phyloP scores from a whole-genome alignment of 2,888 invertebrate genomes.

The Microctonus hyperodae region DNA sequence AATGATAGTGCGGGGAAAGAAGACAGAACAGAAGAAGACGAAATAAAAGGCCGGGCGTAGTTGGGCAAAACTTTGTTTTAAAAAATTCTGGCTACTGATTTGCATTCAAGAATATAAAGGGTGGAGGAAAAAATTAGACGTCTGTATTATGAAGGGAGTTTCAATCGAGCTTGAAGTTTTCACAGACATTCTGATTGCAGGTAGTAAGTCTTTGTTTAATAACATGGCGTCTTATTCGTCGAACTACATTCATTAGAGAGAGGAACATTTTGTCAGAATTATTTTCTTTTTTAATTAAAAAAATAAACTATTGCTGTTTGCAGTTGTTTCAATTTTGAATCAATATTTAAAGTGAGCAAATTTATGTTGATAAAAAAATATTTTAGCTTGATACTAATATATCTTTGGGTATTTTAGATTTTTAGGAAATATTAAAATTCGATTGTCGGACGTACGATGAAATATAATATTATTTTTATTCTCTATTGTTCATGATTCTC shows the following conservation, averaged over 20 bases:
- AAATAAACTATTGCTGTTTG: too few species aligned
- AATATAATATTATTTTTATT: too few species aligned
- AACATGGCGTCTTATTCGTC: too few species aligned
- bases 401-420: too few species aligned
- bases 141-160: neutral
- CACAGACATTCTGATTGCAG: constrained; percentile 1
- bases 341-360: too few species aligned
- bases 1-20: neutral
- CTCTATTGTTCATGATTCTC: constrained; percentile 30
- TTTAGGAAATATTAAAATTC: too few species aligned
- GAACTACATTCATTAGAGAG: neutral
- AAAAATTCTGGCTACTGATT: constrained; percentile 31
- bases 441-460: too few species aligned
- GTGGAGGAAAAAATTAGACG: constrained; percentile 24
- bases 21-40: neutral
- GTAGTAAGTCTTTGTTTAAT: too few species aligned
- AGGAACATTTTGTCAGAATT: too few species aligned
- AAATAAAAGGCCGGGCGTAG: neutral
- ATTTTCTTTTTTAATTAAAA: neutral
- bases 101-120: constrained; percentile 27
- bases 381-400: too few species aligned
- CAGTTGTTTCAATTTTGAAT: too few species aligned
- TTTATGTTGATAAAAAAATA: too few species aligned
- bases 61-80: constrained; percentile 23
- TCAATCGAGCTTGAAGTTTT: constrained; percentile 25